Evolutionary conservation across 2,797 vertebrate genomes (phyloP), one percentile per base, ranked within the genome.

Genomic region (Odontamblyopus rebecca): DNA sequence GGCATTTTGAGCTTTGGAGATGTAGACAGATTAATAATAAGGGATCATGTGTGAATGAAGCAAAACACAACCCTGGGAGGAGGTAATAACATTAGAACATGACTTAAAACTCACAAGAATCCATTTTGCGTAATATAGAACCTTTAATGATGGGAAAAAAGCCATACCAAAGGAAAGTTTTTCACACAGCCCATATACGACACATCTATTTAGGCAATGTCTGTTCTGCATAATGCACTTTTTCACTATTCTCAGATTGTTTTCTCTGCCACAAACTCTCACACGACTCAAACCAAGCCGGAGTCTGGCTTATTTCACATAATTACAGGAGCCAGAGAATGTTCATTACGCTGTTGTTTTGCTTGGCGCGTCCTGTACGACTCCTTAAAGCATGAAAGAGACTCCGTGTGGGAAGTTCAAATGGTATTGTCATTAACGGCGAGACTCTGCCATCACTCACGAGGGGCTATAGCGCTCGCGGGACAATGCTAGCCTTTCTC

Each of bases 391-490:
- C 86, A 86, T 86, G 78, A 90, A 89, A 91, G 87, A 90, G 78
- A 86, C 89, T 73, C 81, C 78, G 76, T 90, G 91, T 92, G 92
- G 88, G 90, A 93, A 90, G 87, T 89, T 93, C 85, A 91, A 91
- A 92, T 90, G 89, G 85, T 88, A 92, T 93, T 90, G 87, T 91
- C 89, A 92, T 91, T 88, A 90, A 90, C 71, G 82, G 89, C 87
- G 89, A 81, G 80, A 82, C 82, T 77, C 81, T 84, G 88, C 81
- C 88, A 92, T 92, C 85, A 89, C 87, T 93, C 91, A 90, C 86
- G 66, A 82, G 87, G 78, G 80, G 73, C 82, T 88, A 57, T 83
- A 85, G 80, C 72, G 80, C 88, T n/a, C 4, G 11, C 80, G 74
- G 67, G 84, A 93, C 89, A 93, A 93, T 91, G 82, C 78, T 4